phyloP scores from a whole-genome alignment of 2,888 invertebrate genomes.

The Netelia virgata region DNA sequence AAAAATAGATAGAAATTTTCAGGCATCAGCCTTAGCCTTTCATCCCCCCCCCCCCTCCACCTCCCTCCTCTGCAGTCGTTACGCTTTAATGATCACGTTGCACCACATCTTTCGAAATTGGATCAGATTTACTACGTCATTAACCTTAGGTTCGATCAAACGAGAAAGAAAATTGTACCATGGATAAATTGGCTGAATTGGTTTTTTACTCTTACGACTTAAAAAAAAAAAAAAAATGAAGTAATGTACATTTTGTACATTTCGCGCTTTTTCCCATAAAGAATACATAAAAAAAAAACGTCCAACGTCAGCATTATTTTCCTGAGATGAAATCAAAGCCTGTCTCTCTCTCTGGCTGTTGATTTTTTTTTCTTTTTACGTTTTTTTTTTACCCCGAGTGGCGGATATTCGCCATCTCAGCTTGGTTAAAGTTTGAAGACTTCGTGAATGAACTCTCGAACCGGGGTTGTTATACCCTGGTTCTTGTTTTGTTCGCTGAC shows the following conservation, averaged over 20 bases:
- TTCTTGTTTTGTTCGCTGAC: conserved; percentile 62
- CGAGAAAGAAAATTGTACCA: not conserved
- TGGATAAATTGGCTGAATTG: not conserved
- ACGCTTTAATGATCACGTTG: conserved; percentile 18
- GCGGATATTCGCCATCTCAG: conserved; percentile 46
- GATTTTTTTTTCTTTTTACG: conserved; percentile 13
- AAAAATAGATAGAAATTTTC: conserved; percentile 32
- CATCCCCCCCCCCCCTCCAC: not conserved
- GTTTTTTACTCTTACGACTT: not conserved
- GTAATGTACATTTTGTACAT: conserved; percentile 10
- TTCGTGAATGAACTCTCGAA: conserved; percentile 45
- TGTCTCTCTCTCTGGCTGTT: not conserved
- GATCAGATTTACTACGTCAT: not conserved
- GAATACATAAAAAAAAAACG: not conserved
- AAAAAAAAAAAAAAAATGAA: not conserved
- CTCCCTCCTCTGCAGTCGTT: not conserved
- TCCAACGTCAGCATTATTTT: conserved; percentile 46
- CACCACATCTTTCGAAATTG: conserved; percentile 3
- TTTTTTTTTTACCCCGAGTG: conserved; percentile 9
- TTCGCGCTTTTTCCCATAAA: not conserved
- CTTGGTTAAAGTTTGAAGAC: conserved; percentile 56
- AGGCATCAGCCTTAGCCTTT: not conserved
- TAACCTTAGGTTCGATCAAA: not conserved
- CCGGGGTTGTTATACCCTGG: conserved; percentile 10
- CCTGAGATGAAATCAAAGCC: conserved; percentile 28